phyloP scores from a whole-genome alignment of 37 sponge, comb jelly and placozoan species.

The Theonella swinhoei region DNA sequence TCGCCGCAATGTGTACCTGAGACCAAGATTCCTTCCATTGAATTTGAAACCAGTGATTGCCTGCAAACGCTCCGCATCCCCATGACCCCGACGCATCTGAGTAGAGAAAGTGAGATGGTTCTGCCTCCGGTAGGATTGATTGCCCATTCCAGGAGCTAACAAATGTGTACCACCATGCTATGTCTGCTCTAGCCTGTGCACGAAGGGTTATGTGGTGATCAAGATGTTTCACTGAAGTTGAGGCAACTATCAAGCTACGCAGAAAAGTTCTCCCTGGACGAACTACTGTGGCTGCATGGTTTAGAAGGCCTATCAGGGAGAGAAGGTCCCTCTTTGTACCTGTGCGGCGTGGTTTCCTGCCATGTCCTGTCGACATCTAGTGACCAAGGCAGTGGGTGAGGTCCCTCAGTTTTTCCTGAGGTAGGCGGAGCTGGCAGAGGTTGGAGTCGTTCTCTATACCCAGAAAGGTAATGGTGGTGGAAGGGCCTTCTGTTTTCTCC shows the following conservation, averaged over 20 bases:
- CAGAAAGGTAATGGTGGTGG: no score
- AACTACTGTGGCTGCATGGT: no score
- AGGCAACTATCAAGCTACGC: no score
- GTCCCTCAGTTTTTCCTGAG: no score
- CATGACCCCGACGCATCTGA: constrained; percentile 1
- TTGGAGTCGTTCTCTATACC: no score
- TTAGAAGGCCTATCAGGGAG: constrained; percentile 1
- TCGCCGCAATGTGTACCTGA: not conserved
- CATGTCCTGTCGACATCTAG: not conserved
- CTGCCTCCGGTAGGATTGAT: not conserved
- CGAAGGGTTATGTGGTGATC: not conserved
- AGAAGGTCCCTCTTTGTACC: not conserved
- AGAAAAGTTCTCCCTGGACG: not conserved
- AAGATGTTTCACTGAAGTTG: not conserved
- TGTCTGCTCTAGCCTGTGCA: constrained; percentile 18
- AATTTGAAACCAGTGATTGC: not conserved
- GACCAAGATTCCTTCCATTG: not conserved
- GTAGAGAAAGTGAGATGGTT: not conserved
- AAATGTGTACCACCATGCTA: constrained; percentile 13
- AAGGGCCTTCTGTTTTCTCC: no score
- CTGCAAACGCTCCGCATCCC: not conserved
- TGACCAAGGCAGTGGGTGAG: no score
- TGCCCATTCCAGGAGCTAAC: constrained; percentile 1
- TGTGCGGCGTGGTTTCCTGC: not conserved
- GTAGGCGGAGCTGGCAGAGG: no score